Evolutionary conservation across 2,888 invertebrate species (phyloP), one percentile per base, ranked within the genome.

Genomic region (Coecobrya sp.): DNA sequence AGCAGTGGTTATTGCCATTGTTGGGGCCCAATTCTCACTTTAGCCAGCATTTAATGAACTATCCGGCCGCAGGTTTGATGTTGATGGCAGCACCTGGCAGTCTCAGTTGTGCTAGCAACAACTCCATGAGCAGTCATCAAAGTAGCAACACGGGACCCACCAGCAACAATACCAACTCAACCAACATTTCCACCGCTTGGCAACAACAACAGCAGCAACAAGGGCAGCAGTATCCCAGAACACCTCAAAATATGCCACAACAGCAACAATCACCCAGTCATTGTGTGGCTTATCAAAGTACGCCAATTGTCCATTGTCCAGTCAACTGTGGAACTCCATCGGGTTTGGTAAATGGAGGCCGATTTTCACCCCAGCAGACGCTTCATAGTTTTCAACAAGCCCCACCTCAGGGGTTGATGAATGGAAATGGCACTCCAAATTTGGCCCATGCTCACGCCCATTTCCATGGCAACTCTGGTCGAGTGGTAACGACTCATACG

Each of bases 1-100:
- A 97, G 94, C 97, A 97, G 76, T 98, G 98, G 98, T 96, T 95
- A 76, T 70, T 94, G 8, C 93, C 94, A 0, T 89, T 94, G 45
- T 86, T 94, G 13, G 90, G 89, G 0, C 93, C 90, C 10, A 92
- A 93, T 45, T 91, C 93, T 1, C 36, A 73, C 30, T 92, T 93
- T 27, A 88, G 88, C 42, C 92, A 92, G 30, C 92, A 93, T 59
- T 59, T 89, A 22, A 68, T 86, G 86, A 92, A 85, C 65, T 92
- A 88, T 42, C 88, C 88, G 11, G 65, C 55, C 10, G 81, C 88
- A 11, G 42, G 70, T 27, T 22, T 89, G 13, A 89, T 89, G 89
- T 82, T 89, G 82, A 84, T 91, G 79, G 85, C 89, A 70, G 92
- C 91, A 25, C 92, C 82, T n/a, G 94, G 93, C 27, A 93, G 93